Evolutionary conservation across 2,797 vertebrate genomes (phyloP).

Genomic region (Gambelia wislizenii): DNA sequence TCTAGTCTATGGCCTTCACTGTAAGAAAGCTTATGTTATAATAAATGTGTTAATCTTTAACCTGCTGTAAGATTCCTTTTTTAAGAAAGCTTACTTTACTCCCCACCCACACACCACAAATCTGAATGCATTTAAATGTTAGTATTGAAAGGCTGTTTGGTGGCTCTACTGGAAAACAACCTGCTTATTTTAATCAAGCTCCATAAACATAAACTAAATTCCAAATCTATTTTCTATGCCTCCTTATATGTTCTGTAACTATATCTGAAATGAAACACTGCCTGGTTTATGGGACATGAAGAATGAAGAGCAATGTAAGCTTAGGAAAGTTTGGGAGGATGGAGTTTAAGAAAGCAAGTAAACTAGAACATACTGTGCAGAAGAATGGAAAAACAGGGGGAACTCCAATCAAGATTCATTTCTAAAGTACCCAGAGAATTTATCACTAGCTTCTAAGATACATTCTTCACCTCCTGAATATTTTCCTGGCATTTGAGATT

Average conservation of each 20-base stretch:
- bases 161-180: neutral
- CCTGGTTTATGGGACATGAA: conserved; percentile 1
- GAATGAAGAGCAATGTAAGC: neutral
- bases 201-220: neutral
- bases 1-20: neutral
- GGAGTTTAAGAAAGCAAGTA: conserved; percentile 24
- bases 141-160: neutral
- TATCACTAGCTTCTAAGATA: conserved; percentile 14
- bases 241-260: conserved; percentile 10
- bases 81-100: neutral
- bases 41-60: neutral
- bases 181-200: neutral
- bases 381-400: conserved; percentile 26
- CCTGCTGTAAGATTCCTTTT: neutral
- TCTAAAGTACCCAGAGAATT: neutral
- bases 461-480: conserved; percentile 6
- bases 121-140: neutral
- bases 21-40: neutral
- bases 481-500: conserved; percentile 9
- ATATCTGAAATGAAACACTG: conserved; percentile 3
- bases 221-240: neutral
- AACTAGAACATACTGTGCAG: neutral
- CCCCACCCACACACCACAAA: no score
- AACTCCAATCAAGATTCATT: conserved; percentile 34
- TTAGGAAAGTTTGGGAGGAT: conserved; percentile 32